A percentile compares a stretch with the other conserved stretches of the same genome.
Conservation (phyloP, 2,888 invertebrate species). For the Rugalucina vietnamica region DNA sequence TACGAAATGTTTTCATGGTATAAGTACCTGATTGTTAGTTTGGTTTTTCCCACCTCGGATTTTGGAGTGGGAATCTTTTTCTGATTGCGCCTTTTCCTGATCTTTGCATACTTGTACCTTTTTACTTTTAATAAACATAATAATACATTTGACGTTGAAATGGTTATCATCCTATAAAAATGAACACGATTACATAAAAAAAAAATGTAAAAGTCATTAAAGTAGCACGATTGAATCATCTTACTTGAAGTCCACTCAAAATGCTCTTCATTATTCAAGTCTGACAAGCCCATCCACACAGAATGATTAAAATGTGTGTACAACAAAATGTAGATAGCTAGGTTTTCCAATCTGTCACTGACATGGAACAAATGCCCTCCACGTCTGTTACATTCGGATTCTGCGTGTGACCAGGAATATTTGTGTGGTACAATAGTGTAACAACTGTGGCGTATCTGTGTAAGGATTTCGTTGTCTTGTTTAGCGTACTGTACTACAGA, state of each 20-base stretch:
- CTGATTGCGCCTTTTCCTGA: no score
- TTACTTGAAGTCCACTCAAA: constrained; percentile 51
- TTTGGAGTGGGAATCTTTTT: no score
- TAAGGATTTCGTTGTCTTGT: background rate
- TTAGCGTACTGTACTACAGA: background rate
- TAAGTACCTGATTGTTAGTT: no score
- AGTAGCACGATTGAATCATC: no score
- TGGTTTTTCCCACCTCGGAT: no score
- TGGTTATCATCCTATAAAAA: no score
- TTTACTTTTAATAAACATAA: no score
- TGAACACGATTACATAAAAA: no score
- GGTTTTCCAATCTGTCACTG: background rate
- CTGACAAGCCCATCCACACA: constrained; percentile 32
- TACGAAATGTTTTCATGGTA: no score
- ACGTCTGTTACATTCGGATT: constrained; percentile 10
- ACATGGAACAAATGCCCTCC: constrained; percentile 31
- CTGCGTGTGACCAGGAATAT: constrained; percentile 19
- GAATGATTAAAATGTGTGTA: background rate
- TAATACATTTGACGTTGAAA: no score
- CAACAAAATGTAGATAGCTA: background rate
- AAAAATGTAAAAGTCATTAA: no score
- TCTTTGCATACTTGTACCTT: no score
- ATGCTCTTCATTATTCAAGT: constrained; percentile 16
- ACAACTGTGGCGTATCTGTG: constrained; percentile 19
- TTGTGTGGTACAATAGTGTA: constrained; percentile 25